Percentiles rank a stretch among this genome's conserved stretches.
Conservation (phyloP, 2,113 vertebrate species). For the Chloebia gouldiae region DNA sequence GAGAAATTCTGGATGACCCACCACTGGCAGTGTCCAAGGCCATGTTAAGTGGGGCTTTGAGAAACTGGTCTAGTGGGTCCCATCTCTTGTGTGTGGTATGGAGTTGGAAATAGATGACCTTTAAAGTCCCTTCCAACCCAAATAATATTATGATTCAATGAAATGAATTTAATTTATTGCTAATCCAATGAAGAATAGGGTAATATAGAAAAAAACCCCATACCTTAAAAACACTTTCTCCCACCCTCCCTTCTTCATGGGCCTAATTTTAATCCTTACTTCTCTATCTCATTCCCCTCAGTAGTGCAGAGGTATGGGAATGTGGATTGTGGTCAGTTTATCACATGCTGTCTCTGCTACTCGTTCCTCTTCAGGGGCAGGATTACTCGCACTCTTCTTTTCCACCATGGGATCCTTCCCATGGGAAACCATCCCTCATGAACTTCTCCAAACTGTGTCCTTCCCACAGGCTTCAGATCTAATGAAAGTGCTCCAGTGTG, state of each 20-base stretch:
- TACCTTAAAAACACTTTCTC: neutral
- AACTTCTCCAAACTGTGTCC: neutral
- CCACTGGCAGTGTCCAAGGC: neutral
- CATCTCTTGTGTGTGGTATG: neutral
- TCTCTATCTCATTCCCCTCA: neutral
- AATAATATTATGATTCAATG: neutral
- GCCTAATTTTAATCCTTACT: neutral
- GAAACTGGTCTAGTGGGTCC: neutral
- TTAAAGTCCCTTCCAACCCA: neutral
- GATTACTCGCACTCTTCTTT: neutral
- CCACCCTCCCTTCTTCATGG: neutral
- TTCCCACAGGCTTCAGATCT: neutral
- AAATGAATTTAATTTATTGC: neutral
- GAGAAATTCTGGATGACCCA: neutral
- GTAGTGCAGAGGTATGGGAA: neutral
- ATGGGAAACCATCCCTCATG: neutral
- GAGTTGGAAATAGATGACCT: neutral
- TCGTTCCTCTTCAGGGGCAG: neutral
- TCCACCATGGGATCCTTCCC: neutral
- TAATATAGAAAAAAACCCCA: neutral
- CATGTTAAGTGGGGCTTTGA: neutral
- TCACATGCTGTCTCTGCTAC: rapidly evolving
- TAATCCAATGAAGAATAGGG: neutral
- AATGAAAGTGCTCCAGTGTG: neutral
- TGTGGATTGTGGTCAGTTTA: neutral